These are phyloP conservation scores for Carassius auratus DNA, from an alignment of 2,113 vertebrate species.

Conservation along the genomic window DNA sequence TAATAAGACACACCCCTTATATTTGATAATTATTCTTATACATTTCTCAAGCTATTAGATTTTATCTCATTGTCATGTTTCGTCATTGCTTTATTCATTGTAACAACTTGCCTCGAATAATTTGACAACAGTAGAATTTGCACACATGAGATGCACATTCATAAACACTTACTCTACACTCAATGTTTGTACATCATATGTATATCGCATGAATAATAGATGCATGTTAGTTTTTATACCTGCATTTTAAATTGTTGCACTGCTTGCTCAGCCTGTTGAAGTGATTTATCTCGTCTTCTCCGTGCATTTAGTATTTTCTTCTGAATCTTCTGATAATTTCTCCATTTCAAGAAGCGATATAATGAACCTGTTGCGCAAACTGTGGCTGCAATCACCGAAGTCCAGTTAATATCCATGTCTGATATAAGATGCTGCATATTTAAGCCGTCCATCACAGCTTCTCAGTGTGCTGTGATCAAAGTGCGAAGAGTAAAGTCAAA, in stretches of 20 bases:
- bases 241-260: constrained; percentile 61
- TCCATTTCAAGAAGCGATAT: constrained; percentile 52
- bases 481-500: not conserved
- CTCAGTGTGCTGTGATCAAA: not conserved
- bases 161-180: not conserved
- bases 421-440: not conserved
- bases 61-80: no score
- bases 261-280: constrained; percentile 62
- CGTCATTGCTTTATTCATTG: not conserved
- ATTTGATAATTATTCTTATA: no score
- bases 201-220: not conserved
- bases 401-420: constrained; percentile 41
- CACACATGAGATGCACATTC: not conserved
- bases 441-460: not conserved
- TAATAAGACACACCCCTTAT: no score
- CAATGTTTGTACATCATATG: not conserved
- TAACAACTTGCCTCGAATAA: not conserved
- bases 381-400: not conserved
- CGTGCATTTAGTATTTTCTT: constrained; percentile 65
- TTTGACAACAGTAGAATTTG: not conserved
- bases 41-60: no score
- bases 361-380: constrained; percentile 54
- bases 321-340: not conserved
- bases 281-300: constrained; percentile 50
- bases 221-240: constrained; percentile 56